phyloP scores from a whole-genome alignment of 2,113 vertebrate species.

The Polypterus bichir region DNA sequence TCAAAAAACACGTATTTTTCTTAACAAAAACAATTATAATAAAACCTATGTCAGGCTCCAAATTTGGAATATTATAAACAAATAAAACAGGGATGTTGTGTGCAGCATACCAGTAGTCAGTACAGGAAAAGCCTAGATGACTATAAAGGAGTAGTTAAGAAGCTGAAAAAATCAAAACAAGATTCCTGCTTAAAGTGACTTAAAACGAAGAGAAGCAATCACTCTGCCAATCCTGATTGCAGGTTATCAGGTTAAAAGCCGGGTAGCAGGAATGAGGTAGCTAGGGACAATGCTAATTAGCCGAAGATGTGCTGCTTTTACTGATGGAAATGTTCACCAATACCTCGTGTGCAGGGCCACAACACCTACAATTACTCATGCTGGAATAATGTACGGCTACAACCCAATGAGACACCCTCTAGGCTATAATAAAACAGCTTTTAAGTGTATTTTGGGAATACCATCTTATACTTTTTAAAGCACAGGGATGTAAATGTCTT shows the following conservation, averaged over 20 bases:
- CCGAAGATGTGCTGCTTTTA: conserved; percentile 16
- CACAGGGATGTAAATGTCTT: conserved; percentile 27
- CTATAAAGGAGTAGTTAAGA: too few relatives aligned
- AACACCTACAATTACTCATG: conserved; percentile 20
- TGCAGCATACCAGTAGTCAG: too few relatives aligned
- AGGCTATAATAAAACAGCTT: conserved; percentile 24
- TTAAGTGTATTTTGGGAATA: conserved; percentile 28
- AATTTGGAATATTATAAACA: too few relatives aligned
- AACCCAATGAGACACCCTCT: conserved; percentile 16
- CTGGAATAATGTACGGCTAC: conserved; percentile 22
- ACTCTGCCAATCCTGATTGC: neutral
- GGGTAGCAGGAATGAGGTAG: conserved; percentile 17
- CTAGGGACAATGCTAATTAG: conserved; percentile 23
- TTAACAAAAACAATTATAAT: too few relatives aligned
- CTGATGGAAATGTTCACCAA: conserved; percentile 5
- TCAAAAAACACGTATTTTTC: too few relatives aligned
- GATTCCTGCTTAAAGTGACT: too few relatives aligned
- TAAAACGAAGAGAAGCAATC: neutral
- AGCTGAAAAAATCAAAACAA: too few relatives aligned
- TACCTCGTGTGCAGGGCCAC: conserved; percentile 7
- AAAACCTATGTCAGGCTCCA: too few relatives aligned
- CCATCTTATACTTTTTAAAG: conserved; percentile 15
- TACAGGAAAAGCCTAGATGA: too few relatives aligned
- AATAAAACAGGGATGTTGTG: too few relatives aligned
- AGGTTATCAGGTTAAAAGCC: conserved; percentile 10